These are phyloP conservation scores for Hylomyscus alleni DNA, from an alignment of 2,797 vertebrate genomes.

Conservation along the genomic window DNA sequence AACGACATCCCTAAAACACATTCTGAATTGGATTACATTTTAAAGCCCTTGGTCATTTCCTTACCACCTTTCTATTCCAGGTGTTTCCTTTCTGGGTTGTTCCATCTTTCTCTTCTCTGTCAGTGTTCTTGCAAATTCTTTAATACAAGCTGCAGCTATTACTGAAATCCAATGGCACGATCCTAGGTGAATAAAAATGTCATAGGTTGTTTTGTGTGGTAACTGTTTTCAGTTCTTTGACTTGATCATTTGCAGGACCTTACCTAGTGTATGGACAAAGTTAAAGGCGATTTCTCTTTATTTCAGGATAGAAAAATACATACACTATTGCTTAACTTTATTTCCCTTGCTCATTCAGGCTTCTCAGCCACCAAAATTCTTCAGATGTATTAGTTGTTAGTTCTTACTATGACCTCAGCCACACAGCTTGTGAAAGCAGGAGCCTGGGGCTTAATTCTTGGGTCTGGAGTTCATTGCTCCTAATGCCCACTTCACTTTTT, in stretches of 20 bases:
- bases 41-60: background rate
- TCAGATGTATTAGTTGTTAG: background rate
- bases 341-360: background rate
- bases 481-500: background rate
- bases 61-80: background rate
- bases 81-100: background rate
- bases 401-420: background rate
- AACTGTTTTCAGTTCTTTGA: background rate
- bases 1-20: background rate
- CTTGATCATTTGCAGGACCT: background rate
- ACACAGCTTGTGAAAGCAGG: background rate
- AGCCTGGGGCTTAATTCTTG: background rate
- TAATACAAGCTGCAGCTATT: background rate
- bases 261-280: background rate
- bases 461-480: background rate
- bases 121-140: background rate
- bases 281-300: background rate
- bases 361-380: background rate
- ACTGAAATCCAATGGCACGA: background rate
- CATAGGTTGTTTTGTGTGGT: background rate
- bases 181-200: background rate
- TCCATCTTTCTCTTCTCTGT: background rate
- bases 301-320: background rate
- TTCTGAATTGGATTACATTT: conserved; percentile 35
- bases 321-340: background rate